These are phyloP conservation scores for Delichon dasypus DNA, from an alignment of 2,797 vertebrate species.

Conservation along the genomic window DNA sequence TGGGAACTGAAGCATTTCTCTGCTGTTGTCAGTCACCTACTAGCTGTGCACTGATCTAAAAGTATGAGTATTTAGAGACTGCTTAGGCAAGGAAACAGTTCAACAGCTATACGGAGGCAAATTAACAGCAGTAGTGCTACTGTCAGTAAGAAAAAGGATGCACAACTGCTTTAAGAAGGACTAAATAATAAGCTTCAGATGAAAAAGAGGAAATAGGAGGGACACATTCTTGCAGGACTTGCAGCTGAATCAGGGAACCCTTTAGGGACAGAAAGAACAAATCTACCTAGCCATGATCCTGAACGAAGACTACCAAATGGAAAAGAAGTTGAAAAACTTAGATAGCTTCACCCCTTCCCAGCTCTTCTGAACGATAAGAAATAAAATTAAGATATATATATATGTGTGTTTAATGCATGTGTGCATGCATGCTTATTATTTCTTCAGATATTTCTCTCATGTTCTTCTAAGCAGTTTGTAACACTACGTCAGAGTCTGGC, in stretches of 20 bases:
- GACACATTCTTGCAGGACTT: background rate
- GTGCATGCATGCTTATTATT: rapidly evolving
- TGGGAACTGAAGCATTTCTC: background rate
- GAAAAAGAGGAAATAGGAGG: background rate
- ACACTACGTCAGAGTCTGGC: background rate
- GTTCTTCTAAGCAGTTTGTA: background rate
- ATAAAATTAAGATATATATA: background rate
- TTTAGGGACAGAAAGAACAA: background rate
- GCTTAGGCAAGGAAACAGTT: background rate
- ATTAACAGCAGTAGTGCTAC: background rate
- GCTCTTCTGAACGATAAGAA: background rate
- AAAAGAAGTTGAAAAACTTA: background rate
- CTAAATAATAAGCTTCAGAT: background rate
- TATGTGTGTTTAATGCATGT: background rate
- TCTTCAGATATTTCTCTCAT: background rate
- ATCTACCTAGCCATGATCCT: background rate
- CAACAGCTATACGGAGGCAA: background rate
- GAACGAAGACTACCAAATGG: background rate
- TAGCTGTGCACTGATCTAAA: background rate
- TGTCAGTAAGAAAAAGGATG: background rate
- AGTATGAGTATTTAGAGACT: background rate
- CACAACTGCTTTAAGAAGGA: background rate
- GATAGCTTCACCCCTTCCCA: background rate
- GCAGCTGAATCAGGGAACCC: background rate
- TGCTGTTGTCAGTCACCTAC: background rate